phyloP scores from a whole-genome alignment of 2,888 invertebrate species.

The Nomada goodeniana region DNA sequence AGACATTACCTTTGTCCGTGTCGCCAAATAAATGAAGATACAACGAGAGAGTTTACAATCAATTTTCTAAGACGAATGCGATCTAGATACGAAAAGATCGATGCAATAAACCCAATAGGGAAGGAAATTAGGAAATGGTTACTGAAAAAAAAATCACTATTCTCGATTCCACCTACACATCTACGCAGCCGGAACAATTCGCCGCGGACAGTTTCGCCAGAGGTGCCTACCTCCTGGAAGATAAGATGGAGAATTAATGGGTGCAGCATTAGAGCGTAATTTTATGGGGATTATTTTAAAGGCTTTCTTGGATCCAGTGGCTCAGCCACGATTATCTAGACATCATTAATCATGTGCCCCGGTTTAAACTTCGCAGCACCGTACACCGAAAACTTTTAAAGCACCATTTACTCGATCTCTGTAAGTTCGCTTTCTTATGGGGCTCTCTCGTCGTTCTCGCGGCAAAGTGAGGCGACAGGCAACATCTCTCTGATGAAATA shows the following conservation, averaged over 20 bases:
- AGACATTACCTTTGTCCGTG: too few relatives aligned
- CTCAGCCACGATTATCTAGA: constrained; percentile 76
- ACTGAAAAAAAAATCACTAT: constrained; percentile 53
- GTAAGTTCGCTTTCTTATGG: constrained; percentile 28
- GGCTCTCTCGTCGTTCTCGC: constrained; percentile 16
- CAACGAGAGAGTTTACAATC: neutral
- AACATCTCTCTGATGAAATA: constrained; percentile 5
- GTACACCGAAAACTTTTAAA: constrained; percentile 67
- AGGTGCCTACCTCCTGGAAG: constrained; percentile 52
- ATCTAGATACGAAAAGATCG: neutral
- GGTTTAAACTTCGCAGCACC: constrained; percentile 67
- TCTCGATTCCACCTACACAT: constrained; percentile 45
- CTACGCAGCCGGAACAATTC: constrained; percentile 35
- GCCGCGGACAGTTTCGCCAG: constrained; percentile 43
- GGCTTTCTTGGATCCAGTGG: constrained; percentile 75
- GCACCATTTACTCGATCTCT: constrained; percentile 62
- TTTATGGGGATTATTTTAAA: constrained; percentile 80
- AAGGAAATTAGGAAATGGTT: neutral
- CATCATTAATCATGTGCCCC: constrained; percentile 77
- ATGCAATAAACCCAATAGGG: neutral
- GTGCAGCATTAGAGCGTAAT: constrained; percentile 75
- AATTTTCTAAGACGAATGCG: neutral
- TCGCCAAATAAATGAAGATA: too few relatives aligned
- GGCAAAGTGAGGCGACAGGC: neutral
- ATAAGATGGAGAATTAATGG: constrained; percentile 75